Evolutionary conservation across 2,797 vertebrate species (phyloP), one percentile per base, ranked within the genome.

Genomic region (Crotalus adamanteus): DNA sequence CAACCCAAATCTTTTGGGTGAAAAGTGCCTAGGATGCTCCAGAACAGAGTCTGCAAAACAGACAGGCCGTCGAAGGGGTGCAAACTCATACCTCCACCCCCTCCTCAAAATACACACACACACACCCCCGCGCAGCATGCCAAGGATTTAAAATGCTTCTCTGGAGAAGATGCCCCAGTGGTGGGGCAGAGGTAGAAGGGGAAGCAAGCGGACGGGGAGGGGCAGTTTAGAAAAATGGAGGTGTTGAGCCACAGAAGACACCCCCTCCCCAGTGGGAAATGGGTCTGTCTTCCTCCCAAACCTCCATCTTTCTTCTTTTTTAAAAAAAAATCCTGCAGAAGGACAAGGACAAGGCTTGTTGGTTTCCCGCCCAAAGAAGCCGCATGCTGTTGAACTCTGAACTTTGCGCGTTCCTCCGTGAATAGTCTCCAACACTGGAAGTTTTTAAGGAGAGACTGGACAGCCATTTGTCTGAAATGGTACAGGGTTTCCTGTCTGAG

Each of bases 51-150:
- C 8, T 53, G 51, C 51, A 9, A 53, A 53, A 9, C 51, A 51
- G 51, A 51, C 51, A 53, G 51, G 51, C 51, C 1, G 8, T 8
- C 8, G 51, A 51, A 8, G 6, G 51, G 51, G 51, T 51, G 51
- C 51, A 7, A 9, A 53, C 8, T 53, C 51, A 53, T 0, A 53
- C 51, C 8, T 51, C 47, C 1, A 1, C 6, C 47, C 47, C 47
- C 47, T 51, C 47, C 47, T 51, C 47, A 51, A 51, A 51, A 51
- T 51, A 51, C 42, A 6, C 47, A 0, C 1, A n/a, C n/a, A n/a
- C n/a, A n/a, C n/a, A n/a, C 25, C 14, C n/a, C 5, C 4, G 20
- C 0, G 1, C 31, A 37, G 31, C 4, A 0, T 37, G 69, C 31
- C 69, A 37, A 73, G 31, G 16, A 37, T 73, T 73, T 31, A 31